phyloP scores from a whole-genome alignment of 1,140 invertebrate species.

The Zaprionus vittiger region DNA sequence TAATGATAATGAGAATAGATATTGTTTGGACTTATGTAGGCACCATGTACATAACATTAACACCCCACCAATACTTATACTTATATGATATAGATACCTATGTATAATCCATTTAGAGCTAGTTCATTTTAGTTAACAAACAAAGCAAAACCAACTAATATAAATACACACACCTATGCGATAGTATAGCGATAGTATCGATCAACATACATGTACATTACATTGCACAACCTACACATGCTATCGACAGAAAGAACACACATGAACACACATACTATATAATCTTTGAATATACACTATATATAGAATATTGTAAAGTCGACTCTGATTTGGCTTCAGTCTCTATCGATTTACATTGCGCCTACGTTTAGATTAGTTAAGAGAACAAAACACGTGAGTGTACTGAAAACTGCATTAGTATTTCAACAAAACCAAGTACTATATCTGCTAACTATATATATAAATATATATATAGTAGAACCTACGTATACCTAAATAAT shows the following conservation, averaged over 20 bases:
- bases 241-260: conserved; percentile 17
- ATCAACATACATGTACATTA: conserved; percentile 36
- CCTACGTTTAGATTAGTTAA: conserved; percentile 51
- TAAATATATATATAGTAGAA: conserved; percentile 18
- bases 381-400: conserved; percentile 15
- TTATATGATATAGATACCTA: conserved; percentile 26
- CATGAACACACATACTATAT: neutral
- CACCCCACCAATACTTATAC: conserved; percentile 52
- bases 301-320: conserved; percentile 8
- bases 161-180: conserved; percentile 11
- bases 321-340: conserved; percentile 20
- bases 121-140: conserved; percentile 40
- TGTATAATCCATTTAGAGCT: conserved; percentile 16
- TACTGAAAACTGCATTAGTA: conserved; percentile 46
- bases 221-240: conserved; percentile 34
- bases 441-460: conserved; percentile 42
- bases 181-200: conserved; percentile 17
- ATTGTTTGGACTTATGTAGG: conserved; percentile 50
- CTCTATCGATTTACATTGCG: conserved; percentile 21
- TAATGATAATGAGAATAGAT: conserved; percentile 7
- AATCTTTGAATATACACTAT: conserved; percentile 11
- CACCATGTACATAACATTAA: conserved; percentile 58
- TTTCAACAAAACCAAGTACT: conserved; percentile 48
- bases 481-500: conserved; percentile 38
- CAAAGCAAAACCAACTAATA: conserved; percentile 31